Evolutionary conservation across 1,140 invertebrate genomes (phyloP).

Genomic region (Lerema accius): DNA sequence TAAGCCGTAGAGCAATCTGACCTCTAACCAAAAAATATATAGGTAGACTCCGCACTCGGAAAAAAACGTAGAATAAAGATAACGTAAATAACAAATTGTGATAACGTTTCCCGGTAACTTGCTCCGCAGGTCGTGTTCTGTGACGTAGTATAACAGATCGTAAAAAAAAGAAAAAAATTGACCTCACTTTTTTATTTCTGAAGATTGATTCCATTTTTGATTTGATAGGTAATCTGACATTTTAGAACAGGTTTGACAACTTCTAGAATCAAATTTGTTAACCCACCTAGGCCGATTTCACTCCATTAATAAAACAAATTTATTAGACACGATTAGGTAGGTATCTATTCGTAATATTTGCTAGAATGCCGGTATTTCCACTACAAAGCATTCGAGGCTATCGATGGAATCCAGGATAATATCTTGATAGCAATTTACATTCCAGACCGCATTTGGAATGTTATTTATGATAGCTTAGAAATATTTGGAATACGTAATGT

Average conservation of each 20-base stretch:
- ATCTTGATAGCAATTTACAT: constrained; percentile 11
- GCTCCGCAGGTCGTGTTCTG: too few species aligned
- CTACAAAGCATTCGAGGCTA: constrained; percentile 7
- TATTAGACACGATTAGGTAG: not conserved
- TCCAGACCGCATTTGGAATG: constrained; percentile 7
- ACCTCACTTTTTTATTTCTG: too few species aligned
- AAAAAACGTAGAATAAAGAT: too few species aligned
- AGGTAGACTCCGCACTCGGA: too few species aligned
- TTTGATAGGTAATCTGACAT: not conserved
- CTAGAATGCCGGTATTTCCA: not conserved
- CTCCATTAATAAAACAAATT: not conserved
- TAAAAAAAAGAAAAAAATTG: too few species aligned
- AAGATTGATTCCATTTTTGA: too few species aligned
- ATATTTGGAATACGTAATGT: constrained; percentile 6
- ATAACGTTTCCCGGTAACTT: too few species aligned
- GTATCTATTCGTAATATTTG: too few species aligned
- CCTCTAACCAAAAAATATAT: too few species aligned
- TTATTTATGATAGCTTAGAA: constrained; percentile 8
- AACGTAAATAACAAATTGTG: too few species aligned
- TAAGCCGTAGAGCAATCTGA: too few species aligned
- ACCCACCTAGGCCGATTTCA: not conserved
- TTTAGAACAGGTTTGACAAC: not conserved
- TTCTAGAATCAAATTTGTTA: not conserved
- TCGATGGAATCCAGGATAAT: constrained; percentile 7
- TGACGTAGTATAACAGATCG: too few species aligned